Conservation (phyloP, 2,113 vertebrate genomes). For the Steatornis caripensis region DNA sequence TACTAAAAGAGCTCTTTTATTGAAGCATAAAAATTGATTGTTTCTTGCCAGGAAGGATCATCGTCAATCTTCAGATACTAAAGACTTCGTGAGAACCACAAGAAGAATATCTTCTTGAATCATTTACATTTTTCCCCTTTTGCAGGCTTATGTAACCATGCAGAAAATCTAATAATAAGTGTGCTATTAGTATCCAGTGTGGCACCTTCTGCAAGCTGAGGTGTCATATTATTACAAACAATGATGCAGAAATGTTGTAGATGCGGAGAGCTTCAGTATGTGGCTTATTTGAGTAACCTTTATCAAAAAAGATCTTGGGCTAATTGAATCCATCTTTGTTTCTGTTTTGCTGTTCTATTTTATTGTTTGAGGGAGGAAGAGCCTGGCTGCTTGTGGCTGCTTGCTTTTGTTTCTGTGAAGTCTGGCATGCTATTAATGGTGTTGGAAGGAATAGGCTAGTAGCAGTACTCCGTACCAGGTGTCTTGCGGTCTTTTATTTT, state of each 20-base stretch:
- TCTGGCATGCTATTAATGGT: slow-evolving; percentile 43
- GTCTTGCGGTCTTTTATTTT: slow-evolving; percentile 24
- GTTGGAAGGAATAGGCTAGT: slow-evolving; percentile 4
- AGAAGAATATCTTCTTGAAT: slow-evolving; percentile 76
- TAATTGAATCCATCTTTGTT: slow-evolving; percentile 50
- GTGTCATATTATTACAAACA: slow-evolving; percentile 41
- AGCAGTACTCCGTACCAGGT: slow-evolving; percentile 29
- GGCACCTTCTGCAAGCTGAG: slow-evolving; percentile 60
- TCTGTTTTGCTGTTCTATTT: slow-evolving; percentile 18
- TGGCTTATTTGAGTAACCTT: slow-evolving; percentile 55
- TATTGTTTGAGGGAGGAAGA: background rate
- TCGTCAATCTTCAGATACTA: slow-evolving; percentile 72
- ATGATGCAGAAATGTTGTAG: slow-evolving; percentile 41
- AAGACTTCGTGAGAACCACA: slow-evolving; percentile 73
- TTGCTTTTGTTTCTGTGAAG: slow-evolving; percentile 42
- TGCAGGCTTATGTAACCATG: slow-evolving; percentile 79
- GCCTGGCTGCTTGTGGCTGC: background rate
- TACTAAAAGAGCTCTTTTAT: slow-evolving; percentile 66
- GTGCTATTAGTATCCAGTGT: slow-evolving; percentile 69
- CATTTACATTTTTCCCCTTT: slow-evolving; percentile 77
- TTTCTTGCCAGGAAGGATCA: slow-evolving; percentile 72
- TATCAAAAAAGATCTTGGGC: slow-evolving; percentile 50
- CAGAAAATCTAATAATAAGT: slow-evolving; percentile 83
- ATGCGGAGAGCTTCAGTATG: background rate
- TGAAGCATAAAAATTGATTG: slow-evolving; percentile 77